Percentiles rank a stretch among this genome's conserved stretches.
Conservation (phyloP, 2,113 vertebrate genomes). For the Poeciliopsis retropinna region DNA sequence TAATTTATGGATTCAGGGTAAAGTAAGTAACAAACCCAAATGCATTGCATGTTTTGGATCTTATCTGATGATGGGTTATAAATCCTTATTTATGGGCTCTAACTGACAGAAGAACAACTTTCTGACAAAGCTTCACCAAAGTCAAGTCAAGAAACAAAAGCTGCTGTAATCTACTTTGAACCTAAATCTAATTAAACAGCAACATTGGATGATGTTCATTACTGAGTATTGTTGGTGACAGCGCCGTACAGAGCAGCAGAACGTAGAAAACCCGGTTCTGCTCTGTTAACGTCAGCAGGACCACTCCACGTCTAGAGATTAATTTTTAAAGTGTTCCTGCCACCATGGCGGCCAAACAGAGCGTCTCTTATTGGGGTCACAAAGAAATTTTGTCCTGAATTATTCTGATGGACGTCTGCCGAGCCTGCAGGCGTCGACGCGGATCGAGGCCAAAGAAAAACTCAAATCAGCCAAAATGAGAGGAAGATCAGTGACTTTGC, state of each 20-base stretch:
- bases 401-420: slow-evolving; percentile 54
- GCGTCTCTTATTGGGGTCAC: slow-evolving; percentile 54
- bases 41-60: not conserved
- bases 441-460: slow-evolving; percentile 42
- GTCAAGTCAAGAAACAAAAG: not conserved
- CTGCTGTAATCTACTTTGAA: slow-evolving; percentile 9
- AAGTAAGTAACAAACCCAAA: not conserved
- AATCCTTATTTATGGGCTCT: no score
- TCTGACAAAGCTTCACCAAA: not conserved
- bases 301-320: slow-evolving; percentile 23
- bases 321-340: slow-evolving; percentile 34
- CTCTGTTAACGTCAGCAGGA: not conserved
- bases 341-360: slow-evolving; percentile 45
- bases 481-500: not conserved
- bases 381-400: slow-evolving; percentile 62
- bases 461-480: slow-evolving; percentile 7
- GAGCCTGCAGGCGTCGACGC: slow-evolving; percentile 45
- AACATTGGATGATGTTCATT: not conserved
- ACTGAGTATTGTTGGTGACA: not conserved
- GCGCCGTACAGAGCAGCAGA: not conserved
- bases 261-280: not conserved
- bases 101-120: not conserved
- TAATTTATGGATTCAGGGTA: not conserved
- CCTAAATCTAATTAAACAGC: slow-evolving; percentile 3
- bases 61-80: not conserved